Conservation (phyloP, 1,140 invertebrate species). For the Bombus balteatus region DNA sequence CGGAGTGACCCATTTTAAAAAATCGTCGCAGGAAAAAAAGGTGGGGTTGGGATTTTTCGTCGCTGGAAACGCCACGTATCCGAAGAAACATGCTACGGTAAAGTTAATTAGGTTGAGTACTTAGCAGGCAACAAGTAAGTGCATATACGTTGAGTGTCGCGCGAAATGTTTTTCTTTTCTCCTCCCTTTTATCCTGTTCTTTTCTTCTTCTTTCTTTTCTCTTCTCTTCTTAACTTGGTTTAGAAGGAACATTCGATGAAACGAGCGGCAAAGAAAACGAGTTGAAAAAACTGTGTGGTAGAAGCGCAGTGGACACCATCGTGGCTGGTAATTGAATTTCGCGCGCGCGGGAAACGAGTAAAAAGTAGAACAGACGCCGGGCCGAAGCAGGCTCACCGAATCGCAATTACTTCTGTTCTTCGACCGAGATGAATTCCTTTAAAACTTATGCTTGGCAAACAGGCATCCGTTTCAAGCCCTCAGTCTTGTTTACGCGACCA, state of each 20-base stretch:
- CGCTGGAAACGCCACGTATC: background rate
- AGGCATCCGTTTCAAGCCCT: background rate
- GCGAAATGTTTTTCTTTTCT: constrained; percentile 12
- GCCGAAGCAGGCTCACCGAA: background rate
- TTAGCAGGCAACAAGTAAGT: constrained; percentile 33
- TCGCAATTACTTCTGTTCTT: constrained; percentile 26
- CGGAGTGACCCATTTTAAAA: constrained; percentile 57
- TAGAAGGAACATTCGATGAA: background rate
- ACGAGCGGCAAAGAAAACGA: background rate
- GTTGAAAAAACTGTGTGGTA: background rate
- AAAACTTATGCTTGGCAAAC: background rate
- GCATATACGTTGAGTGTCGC: constrained; percentile 41
- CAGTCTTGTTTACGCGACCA: constrained; percentile 17
- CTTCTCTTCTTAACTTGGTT: constrained; percentile 27
- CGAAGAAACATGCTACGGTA: background rate
- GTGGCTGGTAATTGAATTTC: constrained; percentile 34
- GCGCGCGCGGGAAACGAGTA: constrained; percentile 13
- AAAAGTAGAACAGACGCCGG: background rate
- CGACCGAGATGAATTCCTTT: constrained; percentile 19
- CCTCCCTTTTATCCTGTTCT: background rate
- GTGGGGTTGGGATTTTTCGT: constrained; percentile 19
- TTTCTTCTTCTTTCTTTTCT: background rate
- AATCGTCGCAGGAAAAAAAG: constrained; percentile 1
- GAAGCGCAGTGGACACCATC: background rate
- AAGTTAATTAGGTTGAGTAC: constrained; percentile 50